These are phyloP conservation scores for Stenopsyche tienmushanensis DNA, from an alignment of 1,140 invertebrate genomes.

Conservation along the genomic window DNA sequence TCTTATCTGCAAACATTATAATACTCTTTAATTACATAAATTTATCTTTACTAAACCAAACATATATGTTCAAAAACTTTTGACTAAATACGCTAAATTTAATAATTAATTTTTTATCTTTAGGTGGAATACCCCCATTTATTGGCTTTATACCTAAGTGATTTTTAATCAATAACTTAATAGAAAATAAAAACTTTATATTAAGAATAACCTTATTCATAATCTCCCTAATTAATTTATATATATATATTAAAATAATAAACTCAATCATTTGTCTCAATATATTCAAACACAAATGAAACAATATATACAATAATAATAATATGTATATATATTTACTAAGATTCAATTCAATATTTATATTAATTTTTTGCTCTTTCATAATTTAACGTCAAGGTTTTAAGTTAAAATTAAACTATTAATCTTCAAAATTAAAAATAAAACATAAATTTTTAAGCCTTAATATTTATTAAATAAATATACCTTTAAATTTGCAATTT, in stretches of 20 bases:
- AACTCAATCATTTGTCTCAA: conserved; percentile 49
- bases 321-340: neutral
- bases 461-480: conserved; percentile 47
- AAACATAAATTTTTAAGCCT: conserved; percentile 53
- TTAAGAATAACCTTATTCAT: conserved; percentile 50
- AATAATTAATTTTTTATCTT: conserved; percentile 54
- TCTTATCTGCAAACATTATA: conserved; percentile 48
- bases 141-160: conserved; percentile 59
- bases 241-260: conserved; percentile 52
- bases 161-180: conserved; percentile 54
- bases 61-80: conserved; percentile 48
- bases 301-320: conserved; percentile 16
- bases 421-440: conserved; percentile 61
- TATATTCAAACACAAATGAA: conserved; percentile 49
- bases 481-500: conserved; percentile 60
- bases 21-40: conserved; percentile 51
- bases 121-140: conserved; percentile 57
- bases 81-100: conserved; percentile 50
- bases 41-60: conserved; percentile 52
- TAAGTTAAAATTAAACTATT: conserved; percentile 59
- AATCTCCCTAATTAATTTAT: conserved; percentile 53
- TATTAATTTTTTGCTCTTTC: conserved; percentile 45
- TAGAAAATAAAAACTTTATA: conserved; percentile 47
- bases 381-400: conserved; percentile 48
- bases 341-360: conserved; percentile 38